Percentiles rank a stretch among this genome's conserved stretches.
Conservation (phyloP, 2,113 vertebrate genomes). For the Rallus limicola region DNA sequence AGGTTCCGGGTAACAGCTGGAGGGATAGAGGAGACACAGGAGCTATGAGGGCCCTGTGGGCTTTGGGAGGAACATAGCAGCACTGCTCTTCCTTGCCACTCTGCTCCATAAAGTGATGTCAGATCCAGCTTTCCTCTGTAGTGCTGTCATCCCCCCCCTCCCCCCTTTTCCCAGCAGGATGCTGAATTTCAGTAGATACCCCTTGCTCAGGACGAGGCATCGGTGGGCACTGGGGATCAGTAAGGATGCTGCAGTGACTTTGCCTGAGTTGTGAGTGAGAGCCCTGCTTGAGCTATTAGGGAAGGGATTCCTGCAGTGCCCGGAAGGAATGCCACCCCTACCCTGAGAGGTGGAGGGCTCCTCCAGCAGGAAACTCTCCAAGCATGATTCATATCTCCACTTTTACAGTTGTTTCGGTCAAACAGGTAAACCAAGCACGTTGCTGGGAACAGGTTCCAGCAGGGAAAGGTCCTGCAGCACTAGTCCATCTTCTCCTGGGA, state of each 20-base stretch:
- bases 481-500: fast-evolving
- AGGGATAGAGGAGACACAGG: background rate
- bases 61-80: background rate
- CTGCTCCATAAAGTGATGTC: fast-evolving
- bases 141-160: fast-evolving
- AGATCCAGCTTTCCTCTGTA: background rate
- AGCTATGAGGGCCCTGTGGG: fast-evolving
- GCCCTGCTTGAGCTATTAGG: fast-evolving
- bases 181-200: background rate
- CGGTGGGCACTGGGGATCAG: fast-evolving
- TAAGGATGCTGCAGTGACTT: fast-evolving
- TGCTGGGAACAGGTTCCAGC: background rate
- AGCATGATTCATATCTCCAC: background rate
- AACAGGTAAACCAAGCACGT: background rate
- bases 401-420: background rate
- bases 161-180: background rate
- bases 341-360: fast-evolving
- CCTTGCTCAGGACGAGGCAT: fast-evolving
- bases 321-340: background rate
- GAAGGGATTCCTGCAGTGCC: background rate
- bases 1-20: background rate
- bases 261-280: background rate
- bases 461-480: background rate
- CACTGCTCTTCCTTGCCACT: background rate
- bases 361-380: background rate